Conservation (phyloP, 2,888 invertebrate species). For the Teleiodes luculella region DNA sequence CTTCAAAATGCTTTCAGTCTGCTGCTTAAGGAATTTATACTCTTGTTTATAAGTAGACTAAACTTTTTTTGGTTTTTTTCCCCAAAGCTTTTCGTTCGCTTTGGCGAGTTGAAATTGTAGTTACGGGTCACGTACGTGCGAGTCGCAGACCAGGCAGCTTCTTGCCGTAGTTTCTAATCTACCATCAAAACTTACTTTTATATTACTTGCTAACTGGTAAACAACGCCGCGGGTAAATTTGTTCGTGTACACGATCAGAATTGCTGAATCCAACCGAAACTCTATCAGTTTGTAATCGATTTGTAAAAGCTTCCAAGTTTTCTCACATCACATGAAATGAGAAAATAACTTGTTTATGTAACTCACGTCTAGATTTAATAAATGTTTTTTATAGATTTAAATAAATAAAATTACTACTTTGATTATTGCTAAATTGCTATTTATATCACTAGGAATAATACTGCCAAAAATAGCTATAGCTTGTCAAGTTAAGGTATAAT, state of each 20-base stretch:
- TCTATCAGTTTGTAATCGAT: neutral
- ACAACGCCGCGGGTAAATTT: slow-evolving; percentile 49
- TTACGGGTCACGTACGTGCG: slow-evolving; percentile 51
- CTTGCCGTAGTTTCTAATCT: slow-evolving; percentile 61
- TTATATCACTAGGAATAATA: too few species aligned
- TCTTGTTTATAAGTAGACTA: slow-evolving; percentile 8
- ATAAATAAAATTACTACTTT: too few species aligned
- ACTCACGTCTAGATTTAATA: too few species aligned
- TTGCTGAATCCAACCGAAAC: neutral
- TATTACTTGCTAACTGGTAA: slow-evolving; percentile 67
- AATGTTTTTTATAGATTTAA: too few species aligned
- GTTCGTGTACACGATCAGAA: slow-evolving; percentile 35
- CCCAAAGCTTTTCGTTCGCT: neutral
- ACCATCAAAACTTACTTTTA: slow-evolving; percentile 67
- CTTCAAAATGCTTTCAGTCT: slow-evolving; percentile 8
- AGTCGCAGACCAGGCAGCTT: slow-evolving; percentile 41
- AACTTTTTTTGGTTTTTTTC: slow-evolving; percentile 3
- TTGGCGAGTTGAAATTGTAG: slow-evolving; percentile 45
- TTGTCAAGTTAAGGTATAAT: too few species aligned
- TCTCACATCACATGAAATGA: too few species aligned
- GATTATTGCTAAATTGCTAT: too few species aligned
- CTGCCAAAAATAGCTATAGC: too few species aligned
- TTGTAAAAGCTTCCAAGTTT: too few species aligned
- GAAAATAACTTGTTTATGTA: too few species aligned
- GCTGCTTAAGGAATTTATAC: slow-evolving; percentile 9